Evolutionary conservation across 1,140 invertebrate species (phyloP), one percentile per base, ranked within the genome.

Genomic region (Acromyrmex heyeri): DNA sequence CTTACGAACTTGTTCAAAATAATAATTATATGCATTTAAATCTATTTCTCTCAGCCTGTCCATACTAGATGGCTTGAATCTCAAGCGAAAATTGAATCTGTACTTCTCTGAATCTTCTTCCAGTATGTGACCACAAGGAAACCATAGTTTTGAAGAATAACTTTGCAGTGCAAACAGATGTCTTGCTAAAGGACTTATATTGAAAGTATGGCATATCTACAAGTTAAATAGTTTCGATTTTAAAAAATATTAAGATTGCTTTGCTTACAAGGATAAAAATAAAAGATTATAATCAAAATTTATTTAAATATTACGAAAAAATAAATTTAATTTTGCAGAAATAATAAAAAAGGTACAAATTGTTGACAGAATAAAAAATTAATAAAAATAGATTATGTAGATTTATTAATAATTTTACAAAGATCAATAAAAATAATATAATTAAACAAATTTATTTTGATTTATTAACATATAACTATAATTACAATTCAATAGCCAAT

Each of bases 1-100:
- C 92, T 96, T 96, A 55, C 97, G 95, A 48, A 97, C 97, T 97
- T 99, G 98, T 94, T 97, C 96, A 94, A 98, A 99, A 93, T 97
- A 97, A 94, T 98, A 99, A 91, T 98, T 96, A 92, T 98, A 98
- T 16, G 98, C 97, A 73, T 96, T 96, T 30, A 94, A 88, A 95
- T 98, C 98, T 55, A 97, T 94, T 77, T 96, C 96, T 86, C 96
- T 96, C 18, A 98, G 93, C 77, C 96, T 95, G 48, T 96, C 95
- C 62, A 98, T 92, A 90, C 95, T 96, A 0, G 97, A 95, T 27
- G 97, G 96, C 94, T 97, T 98, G 91, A 97, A 98, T 86, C 98
- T 96, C 86, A 98, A 96, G 76, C 98, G 96, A 90, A 98, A 97
- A 85, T 98, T 97, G 90, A 97, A 97, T 89, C 95, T 96, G 87